Conservation (phyloP, 2,797 vertebrate species). For the Cryptoprocta ferox region DNA sequence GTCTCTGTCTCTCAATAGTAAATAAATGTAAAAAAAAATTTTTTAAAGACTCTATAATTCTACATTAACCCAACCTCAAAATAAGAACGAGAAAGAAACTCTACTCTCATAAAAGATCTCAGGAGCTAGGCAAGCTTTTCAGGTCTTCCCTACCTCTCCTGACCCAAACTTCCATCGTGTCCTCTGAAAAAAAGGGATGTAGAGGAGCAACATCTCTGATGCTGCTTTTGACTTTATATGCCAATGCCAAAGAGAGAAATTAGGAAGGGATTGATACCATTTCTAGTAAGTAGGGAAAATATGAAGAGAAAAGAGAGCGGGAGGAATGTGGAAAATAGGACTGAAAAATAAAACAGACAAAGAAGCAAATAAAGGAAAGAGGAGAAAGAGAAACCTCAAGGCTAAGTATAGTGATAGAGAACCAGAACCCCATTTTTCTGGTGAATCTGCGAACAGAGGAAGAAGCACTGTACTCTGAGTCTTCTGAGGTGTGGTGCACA, state of each 20-base stretch:
- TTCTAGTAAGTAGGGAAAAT: neutral
- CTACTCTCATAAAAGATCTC: neutral
- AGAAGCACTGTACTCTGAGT: conserved; percentile 62
- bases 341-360: neutral
- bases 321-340: neutral
- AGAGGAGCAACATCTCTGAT: neutral
- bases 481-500: conserved; percentile 70
- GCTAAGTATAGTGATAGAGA: conserved; percentile 70
- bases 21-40: too few species aligned
- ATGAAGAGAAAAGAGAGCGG: neutral
- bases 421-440: conserved; percentile 69
- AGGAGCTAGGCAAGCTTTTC: neutral
- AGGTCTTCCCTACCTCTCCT: neutral
- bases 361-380: neutral
- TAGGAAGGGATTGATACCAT: neutral
- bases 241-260: neutral
- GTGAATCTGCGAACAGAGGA: conserved; percentile 82
- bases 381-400: conserved; percentile 55
- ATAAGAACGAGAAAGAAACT: neutral
- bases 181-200: neutral
- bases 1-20: too few species aligned
- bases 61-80: neutral
- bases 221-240: neutral
- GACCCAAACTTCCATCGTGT: neutral
- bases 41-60: neutral